These are phyloP conservation scores for Lanistes nyassanus DNA, from an alignment of 1,140 invertebrate genomes.

Conservation along the genomic window DNA sequence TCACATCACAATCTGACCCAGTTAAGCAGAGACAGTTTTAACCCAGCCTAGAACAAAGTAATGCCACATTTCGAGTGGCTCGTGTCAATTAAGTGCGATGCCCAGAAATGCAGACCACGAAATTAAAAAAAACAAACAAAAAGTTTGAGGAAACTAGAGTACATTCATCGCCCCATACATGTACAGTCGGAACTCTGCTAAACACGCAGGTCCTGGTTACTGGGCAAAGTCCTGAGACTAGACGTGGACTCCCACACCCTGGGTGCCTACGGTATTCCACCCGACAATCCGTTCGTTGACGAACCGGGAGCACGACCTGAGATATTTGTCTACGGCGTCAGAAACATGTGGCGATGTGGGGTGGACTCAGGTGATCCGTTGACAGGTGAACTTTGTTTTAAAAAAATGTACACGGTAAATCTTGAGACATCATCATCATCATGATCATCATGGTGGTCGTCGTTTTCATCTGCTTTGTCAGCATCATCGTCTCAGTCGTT, in stretches of 20 bases:
- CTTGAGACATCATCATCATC: too few relatives aligned
- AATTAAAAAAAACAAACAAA: too few relatives aligned
- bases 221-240: constrained; percentile 57
- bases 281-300: constrained; percentile 44
- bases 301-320: constrained; percentile 41
- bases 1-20: too few relatives aligned
- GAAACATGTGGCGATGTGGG: constrained; percentile 63
- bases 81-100: too few relatives aligned
- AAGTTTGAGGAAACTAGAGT: too few relatives aligned
- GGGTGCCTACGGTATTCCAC: constrained; percentile 28
- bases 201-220: not conserved
- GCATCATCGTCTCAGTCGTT: not conserved
- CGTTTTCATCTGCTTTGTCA: not conserved
- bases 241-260: constrained; percentile 46
- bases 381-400: constrained; percentile 51
- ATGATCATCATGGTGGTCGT: too few relatives aligned
- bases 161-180: too few relatives aligned
- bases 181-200: not conserved
- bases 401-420: too few relatives aligned
- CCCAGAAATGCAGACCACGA: too few relatives aligned
- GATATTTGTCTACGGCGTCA: constrained; percentile 60
- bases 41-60: too few relatives aligned
- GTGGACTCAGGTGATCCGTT: constrained; percentile 52
- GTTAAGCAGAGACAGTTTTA: too few relatives aligned
- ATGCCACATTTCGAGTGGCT: too few relatives aligned